These are phyloP conservation scores for Pagrus major DNA, from an alignment of 2,113 vertebrate genomes.

Conservation along the genomic window DNA sequence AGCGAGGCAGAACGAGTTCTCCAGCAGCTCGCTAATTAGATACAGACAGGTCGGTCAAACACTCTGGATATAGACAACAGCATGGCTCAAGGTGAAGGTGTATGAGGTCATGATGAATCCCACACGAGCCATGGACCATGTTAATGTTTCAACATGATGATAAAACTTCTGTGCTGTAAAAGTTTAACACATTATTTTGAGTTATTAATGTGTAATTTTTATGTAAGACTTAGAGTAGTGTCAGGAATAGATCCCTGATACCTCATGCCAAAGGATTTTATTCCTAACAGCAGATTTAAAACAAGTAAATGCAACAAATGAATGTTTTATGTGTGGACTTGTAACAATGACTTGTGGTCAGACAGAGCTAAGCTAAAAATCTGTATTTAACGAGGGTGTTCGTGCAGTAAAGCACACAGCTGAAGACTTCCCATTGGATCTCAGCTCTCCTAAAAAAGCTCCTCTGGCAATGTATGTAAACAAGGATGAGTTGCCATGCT, in stretches of 20 bases:
- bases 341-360: not conserved
- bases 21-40: constrained; percentile 60
- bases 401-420: not conserved
- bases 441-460: not conserved
- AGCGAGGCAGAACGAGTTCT: constrained; percentile 38
- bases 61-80: constrained; percentile 20
- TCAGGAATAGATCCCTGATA: not conserved
- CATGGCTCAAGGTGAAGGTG: constrained; percentile 8
- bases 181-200: not conserved
- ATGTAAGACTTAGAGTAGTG: not conserved
- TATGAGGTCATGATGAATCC: constrained; percentile 31
- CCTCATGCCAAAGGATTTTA: not conserved
- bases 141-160: not conserved
- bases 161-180: not conserved
- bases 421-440: not conserved
- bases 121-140: not conserved
- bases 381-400: not conserved
- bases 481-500: constrained; percentile 59
- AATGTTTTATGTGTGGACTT: not conserved
- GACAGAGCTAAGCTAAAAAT: not conserved
- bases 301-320: not conserved
- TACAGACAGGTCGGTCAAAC: constrained; percentile 54
- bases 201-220: not conserved
- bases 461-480: constrained; percentile 49
- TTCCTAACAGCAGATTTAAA: not conserved